Percentiles rank a stretch among this genome's conserved stretches.
These are phyloP conservation scores for Tarsius wallacei DNA, from an alignment of 2,797 vertebrate species.

Conservation along the genomic window DNA sequence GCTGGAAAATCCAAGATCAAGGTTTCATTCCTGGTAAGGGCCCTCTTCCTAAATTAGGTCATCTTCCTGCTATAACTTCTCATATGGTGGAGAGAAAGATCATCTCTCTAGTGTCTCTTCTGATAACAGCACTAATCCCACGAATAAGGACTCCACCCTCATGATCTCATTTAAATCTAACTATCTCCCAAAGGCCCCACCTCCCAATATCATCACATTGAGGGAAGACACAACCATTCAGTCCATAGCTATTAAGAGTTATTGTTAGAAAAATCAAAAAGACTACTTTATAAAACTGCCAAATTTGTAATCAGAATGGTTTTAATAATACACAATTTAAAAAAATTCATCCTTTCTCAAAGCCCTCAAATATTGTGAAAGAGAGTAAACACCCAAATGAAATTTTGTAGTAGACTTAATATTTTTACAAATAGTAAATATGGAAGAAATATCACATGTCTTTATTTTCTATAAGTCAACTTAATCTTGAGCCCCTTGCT, in stretches of 20 bases:
- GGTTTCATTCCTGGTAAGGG: not conserved
- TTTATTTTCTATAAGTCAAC: constrained; percentile 40
- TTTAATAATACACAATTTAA: constrained; percentile 26
- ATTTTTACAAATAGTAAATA: constrained; percentile 1
- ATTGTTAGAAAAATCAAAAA: not conserved
- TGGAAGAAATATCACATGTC: not conserved
- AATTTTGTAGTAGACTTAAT: constrained; percentile 29
- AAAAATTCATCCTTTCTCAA: not conserved
- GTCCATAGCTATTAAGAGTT: not conserved
- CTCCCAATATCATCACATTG: not conserved
- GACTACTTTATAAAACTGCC: not conserved
- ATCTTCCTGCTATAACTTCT: not conserved
- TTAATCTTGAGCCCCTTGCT: not conserved
- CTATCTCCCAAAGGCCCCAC: not conserved
- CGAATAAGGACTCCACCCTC: not conserved
- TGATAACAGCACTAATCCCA: not conserved
- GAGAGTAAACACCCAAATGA: constrained; percentile 23
- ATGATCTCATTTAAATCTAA: not conserved
- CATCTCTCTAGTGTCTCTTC: not conserved
- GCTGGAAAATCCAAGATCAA: not conserved
- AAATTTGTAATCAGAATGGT: constrained; percentile 55
- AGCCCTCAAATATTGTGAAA: constrained; percentile 51
- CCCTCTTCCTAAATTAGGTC: not conserved
- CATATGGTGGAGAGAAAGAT: not conserved
- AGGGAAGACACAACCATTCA: not conserved